These are phyloP conservation scores for Drosophila ercepeae DNA, from an alignment of 1,140 invertebrate genomes.

Conservation along the genomic window DNA sequence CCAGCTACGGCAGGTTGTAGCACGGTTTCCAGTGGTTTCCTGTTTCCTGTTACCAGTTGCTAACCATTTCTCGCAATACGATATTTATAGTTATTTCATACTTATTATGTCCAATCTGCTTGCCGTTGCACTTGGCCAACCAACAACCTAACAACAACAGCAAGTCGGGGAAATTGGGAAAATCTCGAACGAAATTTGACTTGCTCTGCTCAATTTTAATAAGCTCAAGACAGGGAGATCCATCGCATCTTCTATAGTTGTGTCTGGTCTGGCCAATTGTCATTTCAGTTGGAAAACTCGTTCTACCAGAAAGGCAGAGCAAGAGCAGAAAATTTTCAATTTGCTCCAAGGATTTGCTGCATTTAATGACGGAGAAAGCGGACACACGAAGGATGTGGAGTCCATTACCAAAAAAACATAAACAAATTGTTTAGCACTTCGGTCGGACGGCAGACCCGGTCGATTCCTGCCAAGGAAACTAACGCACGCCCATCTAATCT, in stretches of 20 bases:
- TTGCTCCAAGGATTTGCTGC: conserved; percentile 63
- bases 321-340: conserved; percentile 72
- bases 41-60: conserved; percentile 43
- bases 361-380: conserved; percentile 58
- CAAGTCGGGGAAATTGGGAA: conserved; percentile 6
- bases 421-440: conserved; percentile 74
- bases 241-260: conserved; percentile 1
- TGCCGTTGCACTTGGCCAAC: conserved; percentile 12
- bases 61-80: conserved; percentile 71
- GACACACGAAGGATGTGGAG: conserved; percentile 20
- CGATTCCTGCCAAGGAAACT: conserved; percentile 15
- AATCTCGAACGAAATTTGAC: conserved; percentile 59
- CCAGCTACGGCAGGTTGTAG: conserved; percentile 10
- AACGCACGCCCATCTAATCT: conserved; percentile 78
- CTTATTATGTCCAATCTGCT: conserved; percentile 78
- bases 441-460: too few species aligned
- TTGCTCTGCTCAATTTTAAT: conserved; percentile 65
- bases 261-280: conserved; percentile 40
- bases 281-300: conserved; percentile 74
- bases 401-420: conserved; percentile 55
- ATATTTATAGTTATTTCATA: conserved; percentile 80
- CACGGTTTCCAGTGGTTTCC: not conserved
- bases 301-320: conserved; percentile 66
- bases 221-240: conserved; percentile 24
- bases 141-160: too few species aligned